phyloP scores from a whole-genome alignment of 2,888 invertebrate genomes.

The Cephus pygmeus region DNA sequence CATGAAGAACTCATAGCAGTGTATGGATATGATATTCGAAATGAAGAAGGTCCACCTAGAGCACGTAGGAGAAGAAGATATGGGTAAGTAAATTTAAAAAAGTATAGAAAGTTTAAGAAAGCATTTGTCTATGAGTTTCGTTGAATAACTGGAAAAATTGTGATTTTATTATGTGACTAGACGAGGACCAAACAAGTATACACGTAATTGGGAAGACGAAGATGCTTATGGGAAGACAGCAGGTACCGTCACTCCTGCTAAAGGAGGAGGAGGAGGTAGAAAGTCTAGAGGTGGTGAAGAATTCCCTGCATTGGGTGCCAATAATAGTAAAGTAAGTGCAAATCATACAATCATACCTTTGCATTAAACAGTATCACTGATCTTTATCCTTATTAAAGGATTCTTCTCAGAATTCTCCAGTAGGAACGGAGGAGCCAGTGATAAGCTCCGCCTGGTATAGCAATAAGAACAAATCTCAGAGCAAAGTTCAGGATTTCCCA shows the following conservation, averaged over 20 bases:
- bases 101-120: not conserved
- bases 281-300: conserved; percentile 67
- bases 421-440: conserved; percentile 56
- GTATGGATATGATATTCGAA: conserved; percentile 95
- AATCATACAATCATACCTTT: conserved; percentile 7
- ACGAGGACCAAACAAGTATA: conserved; percentile 92
- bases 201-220: conserved; percentile 92
- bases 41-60: conserved; percentile 90
- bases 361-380: not conserved
- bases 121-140: not conserved
- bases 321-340: conserved; percentile 47
- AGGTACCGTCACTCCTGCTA: conserved; percentile 45
- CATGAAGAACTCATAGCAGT: conserved; percentile 84
- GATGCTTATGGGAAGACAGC: conserved; percentile 81
- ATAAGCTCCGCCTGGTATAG: conserved; percentile 64
- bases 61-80: conserved; percentile 87
- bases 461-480: conserved; percentile 58
- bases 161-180: conserved; percentile 62
- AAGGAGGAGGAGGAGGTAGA: conserved; percentile 49
- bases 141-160: not conserved
- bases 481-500: conserved; percentile 58
- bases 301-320: conserved; percentile 69
- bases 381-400: not conserved
- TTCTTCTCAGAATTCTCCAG: conserved; percentile 40
- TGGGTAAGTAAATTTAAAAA: conserved; percentile 70